Conservation (phyloP, 2,797 vertebrate species). For the Natrix natrix region DNA sequence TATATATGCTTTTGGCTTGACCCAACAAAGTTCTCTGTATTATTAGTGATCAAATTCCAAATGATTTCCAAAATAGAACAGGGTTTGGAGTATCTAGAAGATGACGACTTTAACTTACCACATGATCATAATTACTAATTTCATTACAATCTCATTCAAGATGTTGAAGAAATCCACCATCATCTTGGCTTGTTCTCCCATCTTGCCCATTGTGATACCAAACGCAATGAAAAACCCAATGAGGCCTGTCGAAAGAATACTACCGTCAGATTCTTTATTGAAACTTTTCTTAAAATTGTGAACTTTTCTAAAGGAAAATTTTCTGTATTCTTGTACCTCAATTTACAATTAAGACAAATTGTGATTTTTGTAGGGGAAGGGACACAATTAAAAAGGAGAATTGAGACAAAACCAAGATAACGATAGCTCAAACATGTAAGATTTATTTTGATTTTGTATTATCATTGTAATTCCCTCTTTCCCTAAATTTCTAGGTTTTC, state of each 20-base stretch:
- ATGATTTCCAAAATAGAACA: neutral
- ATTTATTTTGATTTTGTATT: neutral
- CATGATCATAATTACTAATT: conserved; percentile 98
- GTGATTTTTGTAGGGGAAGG: neutral
- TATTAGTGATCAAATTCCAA: neutral
- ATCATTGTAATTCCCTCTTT: neutral
- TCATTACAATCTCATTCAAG: conserved; percentile 99
- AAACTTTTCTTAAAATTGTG: neutral
- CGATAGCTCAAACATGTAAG: neutral
- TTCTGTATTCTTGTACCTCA: neutral
- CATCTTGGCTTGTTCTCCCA: conserved; percentile 96
- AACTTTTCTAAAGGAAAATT: neutral
- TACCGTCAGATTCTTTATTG: neutral
- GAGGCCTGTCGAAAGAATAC: conserved; percentile 78
- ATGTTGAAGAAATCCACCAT: conserved; percentile 99
- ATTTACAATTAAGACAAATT: neutral
- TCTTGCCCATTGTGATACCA: conserved; percentile 98
- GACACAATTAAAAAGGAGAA: neutral
- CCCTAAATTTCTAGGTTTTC: neutral
- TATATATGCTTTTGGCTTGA: neutral
- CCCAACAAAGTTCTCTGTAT: neutral
- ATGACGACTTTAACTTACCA: conserved; percentile 82
- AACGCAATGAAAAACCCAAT: conserved; percentile 99
- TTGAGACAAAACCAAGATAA: neutral
- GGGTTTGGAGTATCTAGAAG: neutral